phyloP scores from a whole-genome alignment of 1,140 invertebrate species.

The Drosophila novamexicana region DNA sequence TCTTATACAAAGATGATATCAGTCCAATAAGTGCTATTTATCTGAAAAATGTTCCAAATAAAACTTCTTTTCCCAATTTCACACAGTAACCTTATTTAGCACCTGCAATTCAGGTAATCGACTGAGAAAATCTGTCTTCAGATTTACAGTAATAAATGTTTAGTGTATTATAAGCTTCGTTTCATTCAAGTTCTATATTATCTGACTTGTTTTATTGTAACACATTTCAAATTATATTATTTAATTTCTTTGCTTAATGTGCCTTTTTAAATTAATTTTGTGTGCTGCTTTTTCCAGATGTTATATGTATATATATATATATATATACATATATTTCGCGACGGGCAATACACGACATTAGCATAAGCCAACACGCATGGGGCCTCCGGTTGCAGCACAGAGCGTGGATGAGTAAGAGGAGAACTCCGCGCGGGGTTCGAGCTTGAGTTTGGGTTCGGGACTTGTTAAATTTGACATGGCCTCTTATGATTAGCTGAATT shows the following conservation, averaged over 20 bases:
- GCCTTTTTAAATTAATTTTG: constrained; percentile 75
- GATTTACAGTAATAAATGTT: neutral
- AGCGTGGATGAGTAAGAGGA: neutral
- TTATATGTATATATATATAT: neutral
- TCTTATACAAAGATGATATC: too few relatives aligned
- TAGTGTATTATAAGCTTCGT: neutral
- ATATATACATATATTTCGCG: constrained; percentile 12
- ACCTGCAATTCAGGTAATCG: too few relatives aligned
- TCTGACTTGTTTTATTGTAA: constrained; percentile 52
- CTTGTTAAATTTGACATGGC: constrained; percentile 75
- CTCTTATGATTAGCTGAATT: constrained; percentile 81
- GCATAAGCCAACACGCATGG: constrained; percentile 74
- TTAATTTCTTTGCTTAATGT: constrained; percentile 66
- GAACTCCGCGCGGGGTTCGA: neutral
- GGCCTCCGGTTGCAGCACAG: neutral
- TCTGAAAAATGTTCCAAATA: too few relatives aligned
- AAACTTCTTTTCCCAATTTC: too few relatives aligned
- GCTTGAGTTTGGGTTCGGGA: constrained; percentile 17
- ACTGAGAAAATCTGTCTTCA: too few relatives aligned
- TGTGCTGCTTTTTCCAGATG: constrained; percentile 57
- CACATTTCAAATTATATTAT: constrained; percentile 77
- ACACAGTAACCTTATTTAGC: too few relatives aligned
- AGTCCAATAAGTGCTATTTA: too few relatives aligned
- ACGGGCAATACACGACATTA: constrained; percentile 54
- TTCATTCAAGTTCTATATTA: neutral